Evolutionary conservation across 2,888 invertebrate genomes (phyloP).

Genomic region (Sinelater perroti): DNA sequence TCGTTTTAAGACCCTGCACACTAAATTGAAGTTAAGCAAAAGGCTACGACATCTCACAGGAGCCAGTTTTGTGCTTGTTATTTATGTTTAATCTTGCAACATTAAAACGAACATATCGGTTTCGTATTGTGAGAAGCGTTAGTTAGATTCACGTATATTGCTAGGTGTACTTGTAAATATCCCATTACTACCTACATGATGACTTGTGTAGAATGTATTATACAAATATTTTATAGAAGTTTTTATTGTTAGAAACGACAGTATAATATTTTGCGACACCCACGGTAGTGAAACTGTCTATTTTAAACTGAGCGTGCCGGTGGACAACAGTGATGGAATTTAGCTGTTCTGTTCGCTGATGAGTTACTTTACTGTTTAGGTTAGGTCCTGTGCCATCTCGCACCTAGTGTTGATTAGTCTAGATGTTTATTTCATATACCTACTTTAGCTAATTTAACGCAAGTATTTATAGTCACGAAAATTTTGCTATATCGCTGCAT

Average conservation of each 20-base stretch:
- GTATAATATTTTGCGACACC: conserved; percentile 29
- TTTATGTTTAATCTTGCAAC: conserved; percentile 9
- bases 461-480: conserved; percentile 44
- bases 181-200: conserved; percentile 22
- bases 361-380: conserved; percentile 49
- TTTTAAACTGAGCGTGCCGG: conserved; percentile 28
- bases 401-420: conserved; percentile 58
- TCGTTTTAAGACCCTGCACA: background rate
- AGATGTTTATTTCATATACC: conserved; percentile 56
- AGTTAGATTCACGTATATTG: conserved; percentile 32
- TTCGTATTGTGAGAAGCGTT: conserved; percentile 30
- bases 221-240: conserved; percentile 34
- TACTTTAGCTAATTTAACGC: conserved; percentile 25
- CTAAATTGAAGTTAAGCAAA: background rate
- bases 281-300: conserved; percentile 22
- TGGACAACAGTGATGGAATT: conserved; percentile 59
- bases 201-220: conserved; percentile 32
- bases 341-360: conserved; percentile 59
- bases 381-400: conserved; percentile 56
- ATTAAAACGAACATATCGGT: conserved; percentile 31
- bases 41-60: background rate
- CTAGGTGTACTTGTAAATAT: conserved; percentile 34
- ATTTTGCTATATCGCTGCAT: conserved; percentile 57
- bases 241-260: conserved; percentile 31
- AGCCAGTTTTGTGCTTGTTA: conserved; percentile 1